A percentile compares a stretch with the other conserved stretches of the same genome.
These are phyloP conservation scores for Lepus timidus DNA, from an alignment of 2,113 vertebrate species.

Conservation along the genomic window DNA sequence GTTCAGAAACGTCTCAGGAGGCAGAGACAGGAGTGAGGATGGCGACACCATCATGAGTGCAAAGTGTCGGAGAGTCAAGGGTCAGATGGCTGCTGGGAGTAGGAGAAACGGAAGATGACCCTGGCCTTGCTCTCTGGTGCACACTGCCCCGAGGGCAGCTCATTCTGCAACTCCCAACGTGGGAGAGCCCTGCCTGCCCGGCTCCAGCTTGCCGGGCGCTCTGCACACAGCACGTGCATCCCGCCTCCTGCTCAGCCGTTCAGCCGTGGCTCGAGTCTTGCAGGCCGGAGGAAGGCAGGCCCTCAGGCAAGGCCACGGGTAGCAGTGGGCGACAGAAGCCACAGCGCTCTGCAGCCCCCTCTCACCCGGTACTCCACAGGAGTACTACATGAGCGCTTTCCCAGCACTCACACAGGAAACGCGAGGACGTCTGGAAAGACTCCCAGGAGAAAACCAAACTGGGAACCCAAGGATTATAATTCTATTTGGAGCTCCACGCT, in stretches of 20 bases:
- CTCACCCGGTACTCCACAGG: not conserved
- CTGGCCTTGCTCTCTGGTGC: not conserved
- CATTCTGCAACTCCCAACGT: not conserved
- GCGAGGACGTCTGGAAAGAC: not conserved
- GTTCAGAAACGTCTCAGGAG: not conserved
- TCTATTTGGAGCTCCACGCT: not conserved
- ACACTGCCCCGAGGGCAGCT: not conserved
- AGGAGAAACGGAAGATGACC: not conserved
- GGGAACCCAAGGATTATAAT: not conserved
- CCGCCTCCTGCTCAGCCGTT: not conserved
- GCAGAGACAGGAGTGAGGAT: not conserved
- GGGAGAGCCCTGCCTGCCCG: fast-evolving
- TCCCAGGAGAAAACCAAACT: not conserved
- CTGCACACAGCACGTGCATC: not conserved
- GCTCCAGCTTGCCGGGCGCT: fast-evolving
- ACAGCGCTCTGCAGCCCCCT: not conserved
- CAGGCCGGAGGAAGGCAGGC: not conserved
- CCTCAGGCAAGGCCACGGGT: no score
- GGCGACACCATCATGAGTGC: not conserved
- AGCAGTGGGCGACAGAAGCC: not conserved
- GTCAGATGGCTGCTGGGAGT: not conserved
- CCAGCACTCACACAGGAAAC: not conserved
- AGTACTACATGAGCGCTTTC: not conserved
- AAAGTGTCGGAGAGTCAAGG: not conserved
- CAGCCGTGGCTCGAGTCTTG: not conserved